Evolutionary conservation across 2,113 vertebrate genomes (phyloP).

Genomic region (Odobenus rosmarus): DNA sequence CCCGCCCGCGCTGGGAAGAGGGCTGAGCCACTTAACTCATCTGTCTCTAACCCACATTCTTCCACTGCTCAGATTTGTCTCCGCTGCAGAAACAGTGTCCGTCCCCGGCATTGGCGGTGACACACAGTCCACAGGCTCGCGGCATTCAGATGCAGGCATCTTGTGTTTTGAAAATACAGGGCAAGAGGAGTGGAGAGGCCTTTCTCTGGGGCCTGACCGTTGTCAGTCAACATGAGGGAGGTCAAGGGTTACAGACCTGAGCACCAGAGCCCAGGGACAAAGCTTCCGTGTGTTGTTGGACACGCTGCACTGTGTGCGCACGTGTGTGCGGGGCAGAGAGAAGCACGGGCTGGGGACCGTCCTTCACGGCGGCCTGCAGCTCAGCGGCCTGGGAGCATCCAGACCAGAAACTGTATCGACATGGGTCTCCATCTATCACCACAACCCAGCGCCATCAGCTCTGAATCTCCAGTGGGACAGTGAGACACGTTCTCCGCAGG

Average conservation of each 20-base stretch:
- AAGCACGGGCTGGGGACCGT: fast-evolving
- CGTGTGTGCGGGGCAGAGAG: neutral
- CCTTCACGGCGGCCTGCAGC: fast-evolving
- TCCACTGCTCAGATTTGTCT: neutral
- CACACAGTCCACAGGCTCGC: neutral
- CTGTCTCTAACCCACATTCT: neutral
- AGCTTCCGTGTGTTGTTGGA: neutral
- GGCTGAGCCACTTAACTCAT: neutral
- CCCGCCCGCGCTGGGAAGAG: fast-evolving
- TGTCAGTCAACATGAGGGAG: fast-evolving
- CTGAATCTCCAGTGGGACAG: neutral
- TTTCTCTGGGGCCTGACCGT: neutral
- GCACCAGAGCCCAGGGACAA: neutral
- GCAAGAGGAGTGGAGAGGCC: neutral
- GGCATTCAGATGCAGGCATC: neutral
- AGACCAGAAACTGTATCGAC: neutral
- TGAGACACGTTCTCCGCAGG: fast-evolving
- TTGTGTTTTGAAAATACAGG: neutral
- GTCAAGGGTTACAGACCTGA: neutral
- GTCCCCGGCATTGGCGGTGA: neutral
- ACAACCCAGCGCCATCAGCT: neutral
- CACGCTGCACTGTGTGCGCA: neutral
- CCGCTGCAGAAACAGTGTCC: neutral
- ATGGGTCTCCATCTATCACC: neutral
- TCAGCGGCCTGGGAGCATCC: neutral